A percentile compares a stretch with the other conserved stretches of the same genome.
phyloP scores from a whole-genome alignment of 2,797 vertebrate genomes.

The Echeneis naucrates region DNA sequence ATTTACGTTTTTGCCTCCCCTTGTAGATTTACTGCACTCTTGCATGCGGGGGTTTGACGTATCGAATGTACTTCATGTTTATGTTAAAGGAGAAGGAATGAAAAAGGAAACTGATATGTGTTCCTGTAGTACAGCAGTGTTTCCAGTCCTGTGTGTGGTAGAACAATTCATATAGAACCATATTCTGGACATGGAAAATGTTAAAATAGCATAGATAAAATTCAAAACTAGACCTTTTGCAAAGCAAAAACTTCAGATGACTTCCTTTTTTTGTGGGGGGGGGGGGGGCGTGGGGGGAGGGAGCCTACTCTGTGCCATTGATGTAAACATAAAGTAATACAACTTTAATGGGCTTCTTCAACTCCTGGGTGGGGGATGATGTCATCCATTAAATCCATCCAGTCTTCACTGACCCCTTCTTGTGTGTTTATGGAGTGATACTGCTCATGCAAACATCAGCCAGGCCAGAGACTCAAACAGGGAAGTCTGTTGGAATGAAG shows the following conservation, averaged over 20 bases:
- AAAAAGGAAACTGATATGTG: too few relatives aligned
- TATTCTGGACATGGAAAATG: not conserved
- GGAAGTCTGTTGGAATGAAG: too few relatives aligned
- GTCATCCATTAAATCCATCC: not conserved
- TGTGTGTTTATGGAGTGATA: conserved; percentile 2
- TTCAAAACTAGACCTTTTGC: not conserved
- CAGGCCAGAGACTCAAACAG: not conserved
- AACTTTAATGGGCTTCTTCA: not conserved
- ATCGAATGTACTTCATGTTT: too few relatives aligned
- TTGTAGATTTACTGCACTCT: not conserved
- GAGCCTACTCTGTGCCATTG: too few relatives aligned
- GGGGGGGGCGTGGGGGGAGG: too few relatives aligned
- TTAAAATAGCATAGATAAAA: not conserved
- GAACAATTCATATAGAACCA: not conserved
- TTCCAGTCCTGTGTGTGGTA: too few relatives aligned
- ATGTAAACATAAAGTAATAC: too few relatives aligned
- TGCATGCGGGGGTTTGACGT: not conserved
- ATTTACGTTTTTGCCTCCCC: not conserved
- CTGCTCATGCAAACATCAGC: not conserved
- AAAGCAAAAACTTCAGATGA: too few relatives aligned
- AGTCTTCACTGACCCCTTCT: conserved; percentile 1
- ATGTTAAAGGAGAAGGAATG: too few relatives aligned
- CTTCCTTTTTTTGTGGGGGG: too few relatives aligned
- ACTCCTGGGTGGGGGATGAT: not conserved
- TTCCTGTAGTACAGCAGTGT: too few relatives aligned